A percentile compares a stretch with the other conserved stretches of the same genome.
These are phyloP conservation scores for Machimus rusticus DNA, from an alignment of 2,888 invertebrate genomes.

Conservation along the genomic window DNA sequence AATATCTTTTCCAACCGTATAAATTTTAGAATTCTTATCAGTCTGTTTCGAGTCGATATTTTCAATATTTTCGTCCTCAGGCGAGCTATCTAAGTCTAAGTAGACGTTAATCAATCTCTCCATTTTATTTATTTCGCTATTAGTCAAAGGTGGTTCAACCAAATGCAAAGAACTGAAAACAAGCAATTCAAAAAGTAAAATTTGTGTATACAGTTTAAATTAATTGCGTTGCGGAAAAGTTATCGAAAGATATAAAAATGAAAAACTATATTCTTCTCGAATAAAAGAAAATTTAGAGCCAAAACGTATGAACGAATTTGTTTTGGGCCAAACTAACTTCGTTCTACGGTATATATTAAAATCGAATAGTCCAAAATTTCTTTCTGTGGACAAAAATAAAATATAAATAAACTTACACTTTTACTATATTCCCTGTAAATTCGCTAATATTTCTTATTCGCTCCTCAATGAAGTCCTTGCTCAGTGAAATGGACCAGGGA, in stretches of 20 bases:
- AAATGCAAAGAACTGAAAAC: constrained; percentile 54
- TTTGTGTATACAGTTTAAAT: too few species aligned
- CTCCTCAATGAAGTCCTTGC: constrained; percentile 53
- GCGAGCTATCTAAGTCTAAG: constrained; percentile 38
- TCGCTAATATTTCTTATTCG: constrained; percentile 52
- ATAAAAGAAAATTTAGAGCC: too few species aligned
- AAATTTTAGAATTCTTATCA: neutral
- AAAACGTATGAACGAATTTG: too few species aligned
- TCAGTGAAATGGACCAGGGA: constrained; percentile 56
- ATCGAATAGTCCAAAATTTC: too few species aligned
- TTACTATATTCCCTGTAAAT: constrained; percentile 50
- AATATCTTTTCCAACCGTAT: neutral
- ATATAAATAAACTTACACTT: constrained; percentile 50
- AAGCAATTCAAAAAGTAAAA: neutral
- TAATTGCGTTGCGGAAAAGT: too few species aligned
- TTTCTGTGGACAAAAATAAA: too few species aligned
- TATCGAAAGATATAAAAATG: too few species aligned
- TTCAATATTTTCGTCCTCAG: constrained; percentile 17
- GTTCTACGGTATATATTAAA: too few species aligned
- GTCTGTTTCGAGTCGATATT: neutral
- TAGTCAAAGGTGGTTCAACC: constrained; percentile 53
- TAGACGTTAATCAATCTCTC: constrained; percentile 50
- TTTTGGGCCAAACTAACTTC: too few species aligned
- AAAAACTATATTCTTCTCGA: too few species aligned
- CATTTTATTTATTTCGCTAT: constrained; percentile 50